Evolutionary conservation across 1,140 invertebrate genomes (phyloP).

Genomic region (Drosophila seguyi): DNA sequence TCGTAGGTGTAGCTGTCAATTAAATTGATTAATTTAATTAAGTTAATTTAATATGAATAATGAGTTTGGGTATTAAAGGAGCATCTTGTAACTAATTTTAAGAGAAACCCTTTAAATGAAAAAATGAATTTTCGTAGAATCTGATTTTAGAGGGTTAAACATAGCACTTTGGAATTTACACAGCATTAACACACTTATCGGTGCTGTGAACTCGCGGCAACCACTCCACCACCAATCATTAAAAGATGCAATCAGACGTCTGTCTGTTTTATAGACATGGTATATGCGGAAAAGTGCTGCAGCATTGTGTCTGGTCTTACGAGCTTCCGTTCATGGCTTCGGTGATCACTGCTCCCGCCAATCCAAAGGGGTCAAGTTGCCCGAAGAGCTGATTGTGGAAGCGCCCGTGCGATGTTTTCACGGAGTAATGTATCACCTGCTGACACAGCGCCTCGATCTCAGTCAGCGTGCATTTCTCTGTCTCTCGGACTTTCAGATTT

Average conservation of each 20-base stretch:
- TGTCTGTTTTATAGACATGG: conserved; percentile 5
- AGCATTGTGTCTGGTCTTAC: conserved; percentile 85
- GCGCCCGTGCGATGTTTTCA: conserved; percentile 90
- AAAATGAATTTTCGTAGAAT: background rate
- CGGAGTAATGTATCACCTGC: conserved; percentile 89
- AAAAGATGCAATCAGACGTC: conserved; percentile 6
- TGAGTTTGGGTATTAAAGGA: too few relatives aligned
- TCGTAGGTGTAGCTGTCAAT: conserved; percentile 93
- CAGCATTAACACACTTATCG: conserved; percentile 30
- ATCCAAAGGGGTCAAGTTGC: conserved; percentile 90
- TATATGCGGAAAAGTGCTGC: conserved; percentile 5
- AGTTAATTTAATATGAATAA: background rate
- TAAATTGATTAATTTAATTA: too few relatives aligned
- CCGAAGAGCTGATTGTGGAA: conserved; percentile 93
- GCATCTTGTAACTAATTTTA: background rate
- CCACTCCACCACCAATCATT: background rate
- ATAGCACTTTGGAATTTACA: conserved; percentile 23
- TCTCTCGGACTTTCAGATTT: conserved; percentile 86
- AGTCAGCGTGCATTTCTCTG: conserved; percentile 82
- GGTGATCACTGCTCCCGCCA: conserved; percentile 90
- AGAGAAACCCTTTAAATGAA: background rate
- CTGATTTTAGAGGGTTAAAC: conserved; percentile 3
- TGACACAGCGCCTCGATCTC: conserved; percentile 87
- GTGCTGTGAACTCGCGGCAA: conserved; percentile 14
- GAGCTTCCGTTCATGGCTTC: conserved; percentile 92